Base-by-base conservation (phyloP, 2,797 vertebrate genomes). In the Eulemur mongoz region DNA sequence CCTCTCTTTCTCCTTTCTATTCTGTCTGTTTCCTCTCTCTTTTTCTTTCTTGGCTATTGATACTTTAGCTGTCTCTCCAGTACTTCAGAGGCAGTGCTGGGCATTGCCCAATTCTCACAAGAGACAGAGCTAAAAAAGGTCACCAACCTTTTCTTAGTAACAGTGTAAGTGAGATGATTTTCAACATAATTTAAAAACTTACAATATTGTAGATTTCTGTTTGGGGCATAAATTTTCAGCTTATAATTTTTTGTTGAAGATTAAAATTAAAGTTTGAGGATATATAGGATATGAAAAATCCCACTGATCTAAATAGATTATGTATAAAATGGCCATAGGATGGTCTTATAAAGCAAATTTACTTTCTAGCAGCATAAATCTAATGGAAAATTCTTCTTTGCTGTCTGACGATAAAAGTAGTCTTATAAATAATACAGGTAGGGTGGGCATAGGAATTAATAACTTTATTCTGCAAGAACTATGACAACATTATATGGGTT, bases 181-280 rank as follows among this genome's bases (percentile, higher is more conserved):
- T 70, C 69, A 85, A 2, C 45, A 4, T 30, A 67, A n/a, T 78
- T 84, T 73, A 69, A 63, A 96, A 90, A 32, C 59, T 83, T n/a
- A 12, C 5, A 63, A 4, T 69, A 27, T 7, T 52, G 4, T 69
- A 45, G 30, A 70, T 70, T 63, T 89, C 52, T 82, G 17, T 67
- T 89, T 88, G 7, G 69, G 7, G 17, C 32, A 75, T 85, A 89
- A 2, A 3, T 63, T 93, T 89, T 93, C 7, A 85, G 30, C 27
- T 92, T 25, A 72, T 43, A 48, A 48, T 89, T 89, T 96, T 50
- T 57, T 59, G 9, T 80, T 91, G 45, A 94, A 95, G 76, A 48
- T 95, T 91, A 63, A 96, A 81, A 25, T 87, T 75, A 61, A 84
- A 27, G n/a, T 91, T 94, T 85, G 48, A 5, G 45, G 35, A 15